Evolutionary conservation across 1,140 invertebrate genomes (phyloP), one percentile per base, ranked within the genome.

Genomic region (Acarapis woodi): DNA sequence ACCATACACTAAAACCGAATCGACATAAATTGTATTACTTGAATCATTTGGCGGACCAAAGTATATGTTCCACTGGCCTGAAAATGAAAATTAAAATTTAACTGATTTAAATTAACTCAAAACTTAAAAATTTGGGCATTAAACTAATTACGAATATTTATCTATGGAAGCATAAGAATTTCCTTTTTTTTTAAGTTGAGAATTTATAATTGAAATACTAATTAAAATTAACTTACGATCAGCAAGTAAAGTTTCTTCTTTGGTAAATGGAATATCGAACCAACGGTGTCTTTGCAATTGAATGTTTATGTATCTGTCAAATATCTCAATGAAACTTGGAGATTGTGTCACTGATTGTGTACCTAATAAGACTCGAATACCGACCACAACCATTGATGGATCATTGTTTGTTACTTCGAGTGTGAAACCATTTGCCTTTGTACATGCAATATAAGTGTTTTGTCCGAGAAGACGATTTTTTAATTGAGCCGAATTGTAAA

Each of bases 191-290:
- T 16, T 21, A 3, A 12, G 25, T 26, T 26, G n/a, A 26, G 25
- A 32, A 32, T 12, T 14, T 32, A 4, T 4, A 37, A 26, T 25
- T 23, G n/a, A n/a, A n/a, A n/a, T n/a, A n/a, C n/a, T n/a, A n/a
- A n/a, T n/a, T n/a, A n/a, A 33, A 10, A 26, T 18, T 14, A 48
- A 30, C 48, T 85, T 80, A 57, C 88, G 88, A 51, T 94, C 85
- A 15, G 79, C 78, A 46, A 73, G 70, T 3, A 93, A 55, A 34
- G 79, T 83, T 59, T 96, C 87, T 49, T 94, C 85, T 40, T 82
- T 62, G 0, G 82, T 87, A 28, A 94, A 64, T 0, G 87, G 83
- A 40, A 94, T 68, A 53, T 94, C 87, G 53, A 79, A 90, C 85
- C 85, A 94, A 10, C 87, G 66, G 43, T 70, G 70, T 32, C 78